Evolutionary conservation across 2,113 vertebrate species (phyloP).

Genomic region (Pungitius pungitius): DNA sequence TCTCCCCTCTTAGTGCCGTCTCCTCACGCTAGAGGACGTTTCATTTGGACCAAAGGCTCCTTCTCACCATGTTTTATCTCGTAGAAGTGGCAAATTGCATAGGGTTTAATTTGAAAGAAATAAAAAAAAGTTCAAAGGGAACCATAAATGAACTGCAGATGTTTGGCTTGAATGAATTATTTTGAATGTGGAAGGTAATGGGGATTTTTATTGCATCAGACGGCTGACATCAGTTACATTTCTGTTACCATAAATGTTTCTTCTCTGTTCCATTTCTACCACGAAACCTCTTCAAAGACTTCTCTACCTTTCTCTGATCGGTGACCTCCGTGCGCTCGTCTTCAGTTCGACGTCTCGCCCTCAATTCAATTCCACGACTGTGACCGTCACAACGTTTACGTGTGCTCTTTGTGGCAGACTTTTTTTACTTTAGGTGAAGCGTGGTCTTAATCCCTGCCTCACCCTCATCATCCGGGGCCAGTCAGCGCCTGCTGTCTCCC

Average conservation of each 20-base stretch:
- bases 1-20: constrained; percentile 1
- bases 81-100: background rate
- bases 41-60: background rate
- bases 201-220: constrained; percentile 18
- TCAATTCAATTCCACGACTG: constrained; percentile 29
- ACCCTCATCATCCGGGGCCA: too few relatives aligned
- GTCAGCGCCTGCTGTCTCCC: too few relatives aligned
- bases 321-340: background rate
- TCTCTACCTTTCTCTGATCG: background rate
- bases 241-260: constrained; percentile 1
- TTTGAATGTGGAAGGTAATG: constrained; percentile 11
- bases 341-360: constrained; percentile 29
- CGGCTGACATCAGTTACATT: constrained; percentile 7
- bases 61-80: background rate
- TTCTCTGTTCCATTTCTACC: constrained; percentile 15
- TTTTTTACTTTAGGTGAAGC: background rate
- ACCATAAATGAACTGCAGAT: constrained; percentile 27
- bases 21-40: background rate
- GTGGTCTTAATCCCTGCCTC: too few relatives aligned
- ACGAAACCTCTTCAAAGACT: background rate
- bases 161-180: constrained; percentile 23
- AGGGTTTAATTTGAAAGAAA: background rate
- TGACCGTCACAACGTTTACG: constrained; percentile 12
- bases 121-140: constrained; percentile 9
- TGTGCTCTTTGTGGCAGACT: background rate